phyloP scores from a whole-genome alignment of 1,140 invertebrate species.

The Tetragnatha versicolor region DNA sequence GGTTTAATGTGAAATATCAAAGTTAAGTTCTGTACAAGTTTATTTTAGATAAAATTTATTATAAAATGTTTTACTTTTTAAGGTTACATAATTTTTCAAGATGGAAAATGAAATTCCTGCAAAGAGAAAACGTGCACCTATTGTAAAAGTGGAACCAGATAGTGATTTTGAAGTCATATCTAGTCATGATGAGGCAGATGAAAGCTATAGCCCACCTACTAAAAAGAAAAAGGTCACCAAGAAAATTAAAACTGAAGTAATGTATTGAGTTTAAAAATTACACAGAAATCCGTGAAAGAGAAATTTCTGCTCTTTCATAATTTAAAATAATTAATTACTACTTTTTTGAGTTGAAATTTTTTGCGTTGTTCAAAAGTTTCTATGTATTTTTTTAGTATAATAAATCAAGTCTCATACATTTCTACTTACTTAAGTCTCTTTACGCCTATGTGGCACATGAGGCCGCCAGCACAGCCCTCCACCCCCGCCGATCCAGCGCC shows the following conservation, averaged over 20 bases:
- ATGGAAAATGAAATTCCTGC: not conserved
- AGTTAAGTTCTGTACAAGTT: too few species aligned
- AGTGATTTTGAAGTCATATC: not conserved
- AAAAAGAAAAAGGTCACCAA: constrained; percentile 23
- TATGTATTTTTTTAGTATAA: not conserved
- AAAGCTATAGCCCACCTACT: not conserved
- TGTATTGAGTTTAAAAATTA: not conserved
- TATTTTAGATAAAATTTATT: too few species aligned
- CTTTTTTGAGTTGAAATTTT: not conserved
- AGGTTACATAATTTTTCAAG: too few species aligned
- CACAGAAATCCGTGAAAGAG: not conserved
- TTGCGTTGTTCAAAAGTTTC: not conserved
- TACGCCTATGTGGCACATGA: not conserved
- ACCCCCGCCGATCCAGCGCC: too few species aligned
- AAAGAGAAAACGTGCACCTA: constrained; percentile 6
- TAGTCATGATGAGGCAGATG: not conserved
- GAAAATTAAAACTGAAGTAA: too few species aligned
- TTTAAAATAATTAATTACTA: too few species aligned
- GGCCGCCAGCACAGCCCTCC: too few species aligned
- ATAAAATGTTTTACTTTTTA: too few species aligned
- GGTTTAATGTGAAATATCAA: too few species aligned
- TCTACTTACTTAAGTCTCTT: not conserved
- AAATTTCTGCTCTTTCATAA: too few species aligned
- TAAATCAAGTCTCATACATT: not conserved
- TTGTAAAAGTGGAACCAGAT: not conserved